Evolutionary conservation across 2,797 vertebrate species (phyloP), one percentile per base, ranked within the genome.

Genomic region (Columba guinea): DNA sequence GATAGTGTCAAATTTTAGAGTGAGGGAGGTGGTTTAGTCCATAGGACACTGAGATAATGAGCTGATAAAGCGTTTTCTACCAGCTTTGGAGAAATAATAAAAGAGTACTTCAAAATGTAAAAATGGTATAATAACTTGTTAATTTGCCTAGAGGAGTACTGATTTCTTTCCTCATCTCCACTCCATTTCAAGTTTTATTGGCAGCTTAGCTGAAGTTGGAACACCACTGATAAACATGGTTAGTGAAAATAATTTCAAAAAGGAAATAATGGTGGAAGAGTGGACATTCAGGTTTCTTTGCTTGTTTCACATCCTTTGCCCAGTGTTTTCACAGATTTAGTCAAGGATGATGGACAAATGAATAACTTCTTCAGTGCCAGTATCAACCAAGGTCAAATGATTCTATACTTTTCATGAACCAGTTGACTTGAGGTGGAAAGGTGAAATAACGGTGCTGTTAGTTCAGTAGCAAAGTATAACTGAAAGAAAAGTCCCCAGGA

Each of bases 11-110:
- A 74, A 24, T 85, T 95, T 93, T 89, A 92, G 32, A 58, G 52
- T 8, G 65, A 70, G 46, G 46, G 39, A 90, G 77, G 32, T 69
- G 79, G 12, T 91, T 95, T 84, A 89, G 70, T 87, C 75, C 49
- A 62, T 39, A n/a, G 52, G 91, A 91, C 19, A 52, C 20, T 87
- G 80, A 95, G 67, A 58, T 97, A 89, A 96, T 93, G 79, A 92
- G 22, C 46, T 93, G 87, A 89, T 86, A 84, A 96, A 95, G 44
- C 86, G 81, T 96, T 92, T 97, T 96, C 81, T 91, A 73, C 55
- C 94, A 89, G 52, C 55, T 95, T 96, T 95, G 63, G 67, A 41
- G 75, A 87, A 74, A 55, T 56, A 77, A 68, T 74, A 83, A 87
- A 93, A 63, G 95, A 93, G 37, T 78, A 88, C 82, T 86, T 94